These are phyloP conservation scores for Sus scrofa DNA, from an alignment of 2,113 vertebrate species.

Conservation along the genomic window T2T-Sscrofa CM000818.6:130673501-130674000, in stretches of 20 bases:
- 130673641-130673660: neutral
- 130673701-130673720: neutral
- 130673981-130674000: neutral
- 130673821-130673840: neutral
- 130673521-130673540: neutral
- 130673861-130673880: neutral
- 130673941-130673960: neutral
- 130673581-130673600: neutral
- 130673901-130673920: neutral
- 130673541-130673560: neutral
- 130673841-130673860: neutral
- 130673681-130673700: neutral
- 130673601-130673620: neutral
- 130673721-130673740: neutral
- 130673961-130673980: neutral
- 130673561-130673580: neutral
- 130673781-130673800: neutral
- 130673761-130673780: neutral
- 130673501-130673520: neutral
- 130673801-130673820: neutral
- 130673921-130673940: neutral
- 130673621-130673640: neutral
- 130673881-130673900: neutral
- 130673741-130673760: neutral
- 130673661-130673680: neutral